Evolutionary conservation across 2,888 invertebrate genomes (phyloP).

Genomic region (Chalcis sispes): DNA sequence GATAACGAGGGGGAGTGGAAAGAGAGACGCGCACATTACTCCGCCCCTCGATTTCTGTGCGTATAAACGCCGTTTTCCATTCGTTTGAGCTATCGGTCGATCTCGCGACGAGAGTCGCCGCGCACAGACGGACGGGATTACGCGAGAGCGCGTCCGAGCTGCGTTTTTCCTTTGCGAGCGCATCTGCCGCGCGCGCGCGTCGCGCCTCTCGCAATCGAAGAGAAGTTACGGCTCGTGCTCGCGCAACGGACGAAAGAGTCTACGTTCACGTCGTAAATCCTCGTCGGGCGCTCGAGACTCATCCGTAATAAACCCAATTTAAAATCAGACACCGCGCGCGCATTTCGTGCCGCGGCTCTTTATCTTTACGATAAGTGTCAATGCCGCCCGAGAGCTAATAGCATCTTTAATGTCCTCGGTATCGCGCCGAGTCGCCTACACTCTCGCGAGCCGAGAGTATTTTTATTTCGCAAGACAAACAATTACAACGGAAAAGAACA

Average conservation of each 20-base stretch:
- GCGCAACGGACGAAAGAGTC: neutral
- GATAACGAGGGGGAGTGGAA: neutral
- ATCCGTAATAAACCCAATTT: slow-evolving; percentile 52
- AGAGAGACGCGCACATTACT: no score
- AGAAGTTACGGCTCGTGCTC: slow-evolving; percentile 1
- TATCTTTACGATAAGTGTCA: slow-evolving; percentile 53
- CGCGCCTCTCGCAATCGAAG: neutral
- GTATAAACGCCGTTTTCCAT: neutral
- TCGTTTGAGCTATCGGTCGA: slow-evolving; percentile 1
- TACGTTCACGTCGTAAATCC: slow-evolving; percentile 25
- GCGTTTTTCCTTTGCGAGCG: slow-evolving; percentile 19
- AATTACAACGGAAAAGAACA: no score
- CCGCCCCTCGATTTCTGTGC: neutral
- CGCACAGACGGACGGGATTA: no score
- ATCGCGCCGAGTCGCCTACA: neutral
- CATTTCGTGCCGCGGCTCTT: slow-evolving; percentile 26
- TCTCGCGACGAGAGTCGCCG: no score
- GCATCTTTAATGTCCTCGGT: slow-evolving; percentile 4
- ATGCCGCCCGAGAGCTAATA: slow-evolving; percentile 42
- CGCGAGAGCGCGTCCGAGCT: neutral
- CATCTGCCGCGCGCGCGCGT: slow-evolving; percentile 8
- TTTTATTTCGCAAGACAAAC: no score
- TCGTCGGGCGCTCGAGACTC: slow-evolving; percentile 29
- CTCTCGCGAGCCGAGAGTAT: no score
- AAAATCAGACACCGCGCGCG: slow-evolving; percentile 41